Base-by-base conservation (phyloP, 2,888 invertebrate species). In the Hydroisotoma schaefferi region DNA sequence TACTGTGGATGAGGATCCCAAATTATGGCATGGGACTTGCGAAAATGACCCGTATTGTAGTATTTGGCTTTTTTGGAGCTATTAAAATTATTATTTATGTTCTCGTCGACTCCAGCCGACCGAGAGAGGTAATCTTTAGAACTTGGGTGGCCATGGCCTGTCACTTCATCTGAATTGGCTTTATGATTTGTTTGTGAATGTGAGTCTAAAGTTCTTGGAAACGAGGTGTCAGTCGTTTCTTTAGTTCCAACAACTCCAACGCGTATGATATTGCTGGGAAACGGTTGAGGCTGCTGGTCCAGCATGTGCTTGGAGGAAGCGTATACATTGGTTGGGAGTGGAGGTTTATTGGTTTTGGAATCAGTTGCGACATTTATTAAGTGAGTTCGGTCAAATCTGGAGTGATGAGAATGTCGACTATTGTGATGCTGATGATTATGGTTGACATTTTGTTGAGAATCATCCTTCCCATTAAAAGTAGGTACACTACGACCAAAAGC, bases 1-100 rank as follows among this genome's bases (percentile, higher is more conserved):
- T 87, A 87, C 70, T 84, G 81, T 2, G 87, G 87, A 78, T 86
- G 85, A 2, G 85, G 85, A 75, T 87, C 87, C 86, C 87, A 87
- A 54, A 85, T 79, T 71, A 81, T 79, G 38, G 83, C 83, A 20
- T 51, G 49, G 3, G 55, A 49, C 2, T 57, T 55, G 2, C 67
- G 55, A 53, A 70, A 63, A 40, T 60, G 63, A n/a, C 70, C 67
- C 37, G 67, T 63, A 40, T 69, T 67, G 20, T 59, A 62, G 38
- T 66, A 61, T 37, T 53, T 52, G 29, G 51, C 51, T 52, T 29
- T 52, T 8, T 28, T 49, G 15, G 20, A 10, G n/a, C 49, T 49
- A 6, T 29, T 15, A 5, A 8, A 8, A 28, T 29, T 49, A 10
- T 33, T 33, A 8, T 33, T 15, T 33, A 15, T 15, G 8, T 33